Evolutionary conservation across 2,797 vertebrate species (phyloP).

Genomic region (Buceros bicornis): DNA sequence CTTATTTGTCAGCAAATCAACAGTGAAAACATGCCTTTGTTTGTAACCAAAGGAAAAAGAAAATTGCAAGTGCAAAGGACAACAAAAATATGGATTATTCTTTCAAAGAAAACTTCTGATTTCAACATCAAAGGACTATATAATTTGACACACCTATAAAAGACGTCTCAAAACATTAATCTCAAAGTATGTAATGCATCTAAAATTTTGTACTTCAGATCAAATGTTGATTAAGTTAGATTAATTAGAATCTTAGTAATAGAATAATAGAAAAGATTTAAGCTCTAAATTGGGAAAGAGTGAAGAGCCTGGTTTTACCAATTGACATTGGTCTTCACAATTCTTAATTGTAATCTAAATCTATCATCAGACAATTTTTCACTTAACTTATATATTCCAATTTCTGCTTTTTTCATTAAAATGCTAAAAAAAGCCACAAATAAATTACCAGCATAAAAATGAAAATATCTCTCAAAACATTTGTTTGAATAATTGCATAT

Average conservation of each 20-base stretch:
- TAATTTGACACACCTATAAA: not conserved
- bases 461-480: not conserved
- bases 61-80: not conserved
- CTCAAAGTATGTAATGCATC: not conserved
- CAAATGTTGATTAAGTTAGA: conserved; percentile 55
- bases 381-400: not conserved
- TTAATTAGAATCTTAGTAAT: conserved; percentile 20
- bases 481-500: not conserved
- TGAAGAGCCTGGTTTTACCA: not conserved
- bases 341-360: not conserved
- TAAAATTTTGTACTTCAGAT: conserved; percentile 29
- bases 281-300: not conserved
- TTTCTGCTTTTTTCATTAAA: not conserved
- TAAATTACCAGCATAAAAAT: not conserved
- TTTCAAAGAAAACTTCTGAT: not conserved
- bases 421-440: not conserved
- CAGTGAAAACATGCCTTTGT: not conserved
- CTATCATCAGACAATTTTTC: not conserved
- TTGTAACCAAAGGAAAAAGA: not conserved
- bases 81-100: not conserved
- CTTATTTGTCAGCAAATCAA: not conserved
- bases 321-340: not conserved
- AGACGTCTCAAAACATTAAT: not conserved
- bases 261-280: conserved; percentile 27
- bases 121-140: conserved; percentile 35